These are phyloP conservation scores for Lasius fuliginosus DNA, from an alignment of 2,888 invertebrate genomes.

Conservation along the genomic window DNA sequence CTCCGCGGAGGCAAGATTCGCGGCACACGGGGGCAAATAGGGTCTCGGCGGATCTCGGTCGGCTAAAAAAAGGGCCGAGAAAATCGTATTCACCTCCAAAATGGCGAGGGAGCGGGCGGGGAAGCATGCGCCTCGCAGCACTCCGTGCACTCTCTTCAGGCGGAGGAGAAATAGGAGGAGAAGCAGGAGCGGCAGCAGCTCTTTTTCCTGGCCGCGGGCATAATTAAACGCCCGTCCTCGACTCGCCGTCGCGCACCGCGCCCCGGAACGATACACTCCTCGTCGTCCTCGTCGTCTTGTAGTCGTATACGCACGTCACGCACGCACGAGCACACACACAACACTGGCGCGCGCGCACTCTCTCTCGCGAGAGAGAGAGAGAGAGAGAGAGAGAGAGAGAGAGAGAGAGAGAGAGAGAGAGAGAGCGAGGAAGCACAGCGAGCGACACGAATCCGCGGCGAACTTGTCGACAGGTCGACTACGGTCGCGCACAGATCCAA, in stretches of 20 bases:
- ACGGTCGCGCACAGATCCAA: slow-evolving; percentile 62
- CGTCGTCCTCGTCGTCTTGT: slow-evolving; percentile 70
- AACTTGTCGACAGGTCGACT: slow-evolving; percentile 72
- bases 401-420: slow-evolving; percentile 27
- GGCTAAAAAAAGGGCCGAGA: slow-evolving; percentile 66
- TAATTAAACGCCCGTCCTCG: slow-evolving; percentile 65
- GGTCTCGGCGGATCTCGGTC: slow-evolving; percentile 10
- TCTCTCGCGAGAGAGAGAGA: slow-evolving; percentile 44
- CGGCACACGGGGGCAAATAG: neutral
- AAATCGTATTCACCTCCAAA: slow-evolving; percentile 85
- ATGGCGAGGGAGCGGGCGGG: slow-evolving; percentile 83
- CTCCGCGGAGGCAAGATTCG: slow-evolving; percentile 6
- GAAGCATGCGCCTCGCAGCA: slow-evolving; percentile 78
- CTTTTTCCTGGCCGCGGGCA: slow-evolving; percentile 71
- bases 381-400: slow-evolving; percentile 32
- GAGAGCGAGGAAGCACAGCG: slow-evolving; percentile 50
- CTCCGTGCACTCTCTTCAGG: slow-evolving; percentile 70
- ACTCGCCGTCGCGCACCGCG: slow-evolving; percentile 70
- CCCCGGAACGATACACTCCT: slow-evolving; percentile 84
- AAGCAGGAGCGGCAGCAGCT: slow-evolving; percentile 51
- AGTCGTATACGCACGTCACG: slow-evolving; percentile 48
- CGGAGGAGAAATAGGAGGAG: slow-evolving; percentile 38
- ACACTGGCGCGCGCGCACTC: slow-evolving; percentile 62
- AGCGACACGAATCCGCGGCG: slow-evolving; percentile 63
- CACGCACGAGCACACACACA: slow-evolving; percentile 18